Evolutionary conservation across 2,888 invertebrate genomes (phyloP).

Genomic region (Sesia bembeciformis): DNA sequence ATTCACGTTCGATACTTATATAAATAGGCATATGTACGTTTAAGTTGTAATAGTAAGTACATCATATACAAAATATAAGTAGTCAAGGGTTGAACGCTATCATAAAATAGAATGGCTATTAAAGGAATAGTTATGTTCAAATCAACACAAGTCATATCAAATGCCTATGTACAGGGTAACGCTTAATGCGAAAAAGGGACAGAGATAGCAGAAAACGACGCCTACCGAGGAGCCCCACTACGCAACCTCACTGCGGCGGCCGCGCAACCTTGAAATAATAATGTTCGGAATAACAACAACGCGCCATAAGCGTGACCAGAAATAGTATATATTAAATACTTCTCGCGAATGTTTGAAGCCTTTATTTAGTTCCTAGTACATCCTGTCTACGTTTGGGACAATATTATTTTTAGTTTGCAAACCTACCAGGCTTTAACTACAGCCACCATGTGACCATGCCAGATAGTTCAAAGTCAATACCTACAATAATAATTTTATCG

Average conservation of each 20-base stretch:
- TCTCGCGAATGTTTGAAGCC: conserved; percentile 52
- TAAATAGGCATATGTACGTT: conserved; percentile 8
- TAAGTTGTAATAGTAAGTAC: neutral
- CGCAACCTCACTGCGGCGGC: conserved; percentile 72
- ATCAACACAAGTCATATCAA: conserved; percentile 54
- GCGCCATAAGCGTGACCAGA: conserved; percentile 73
- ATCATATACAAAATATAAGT: conserved; percentile 15
- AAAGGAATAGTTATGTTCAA: conserved; percentile 48
- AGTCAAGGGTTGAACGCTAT: conserved; percentile 35
- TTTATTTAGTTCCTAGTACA: conserved; percentile 28
- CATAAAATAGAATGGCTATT: conserved; percentile 38
- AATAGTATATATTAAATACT: conserved; percentile 64
- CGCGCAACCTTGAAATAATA: conserved; percentile 74
- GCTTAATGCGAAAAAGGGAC: conserved; percentile 66
- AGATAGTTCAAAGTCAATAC: neutral
- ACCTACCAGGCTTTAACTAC: neutral
- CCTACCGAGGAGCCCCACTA: conserved; percentile 72
- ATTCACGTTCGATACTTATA: neutral
- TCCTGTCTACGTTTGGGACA: conserved; percentile 28
- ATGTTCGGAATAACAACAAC: conserved; percentile 73
- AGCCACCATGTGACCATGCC: neutral
- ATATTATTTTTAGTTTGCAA: neutral
- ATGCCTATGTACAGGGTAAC: conserved; percentile 55
- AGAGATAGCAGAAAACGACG: conserved; percentile 64
- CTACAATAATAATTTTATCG: too few relatives aligned